Conservation (phyloP, 2,113 vertebrate species). For the Scopus umbretta region DNA sequence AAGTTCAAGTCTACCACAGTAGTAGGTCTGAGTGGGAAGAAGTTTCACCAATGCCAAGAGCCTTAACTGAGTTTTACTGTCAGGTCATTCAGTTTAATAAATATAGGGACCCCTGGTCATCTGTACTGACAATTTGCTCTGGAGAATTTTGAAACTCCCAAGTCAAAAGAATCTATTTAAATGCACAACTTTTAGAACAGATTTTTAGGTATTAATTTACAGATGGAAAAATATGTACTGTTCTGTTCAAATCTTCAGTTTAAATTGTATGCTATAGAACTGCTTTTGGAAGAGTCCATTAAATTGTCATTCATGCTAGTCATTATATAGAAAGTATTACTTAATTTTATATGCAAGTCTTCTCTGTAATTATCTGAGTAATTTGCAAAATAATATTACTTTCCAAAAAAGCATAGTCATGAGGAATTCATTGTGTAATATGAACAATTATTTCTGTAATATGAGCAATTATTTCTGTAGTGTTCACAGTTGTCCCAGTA, state of each 20-base stretch:
- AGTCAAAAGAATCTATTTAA: neutral
- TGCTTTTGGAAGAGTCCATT: conserved; percentile 1
- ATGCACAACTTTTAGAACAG: conserved; percentile 23
- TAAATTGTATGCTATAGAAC: neutral
- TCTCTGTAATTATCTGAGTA: too few species aligned
- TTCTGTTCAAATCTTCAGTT: neutral
- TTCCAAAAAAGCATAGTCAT: neutral
- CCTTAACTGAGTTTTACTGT: conserved; percentile 96
- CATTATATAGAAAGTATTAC: neutral
- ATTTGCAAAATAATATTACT: neutral
- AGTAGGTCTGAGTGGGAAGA: conserved; percentile 93
- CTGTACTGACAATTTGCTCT: conserved; percentile 37
- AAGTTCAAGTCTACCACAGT: conserved; percentile 94
- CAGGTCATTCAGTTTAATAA: conserved; percentile 92
- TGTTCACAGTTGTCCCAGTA: neutral
- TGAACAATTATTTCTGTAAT: conserved; percentile 18
- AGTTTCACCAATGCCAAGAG: conserved; percentile 91
- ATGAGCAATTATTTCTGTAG: conserved; percentile 19
- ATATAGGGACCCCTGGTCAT: conserved; percentile 90
- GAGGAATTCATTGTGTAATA: neutral
- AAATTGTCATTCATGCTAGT: neutral
- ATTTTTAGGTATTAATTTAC: neutral
- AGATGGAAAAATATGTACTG: neutral
- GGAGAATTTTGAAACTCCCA: conserved; percentile 16
- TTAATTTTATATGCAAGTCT: neutral